Evolutionary conservation across 2,888 invertebrate species (phyloP).

Genomic region (Hartigia nigra): DNA sequence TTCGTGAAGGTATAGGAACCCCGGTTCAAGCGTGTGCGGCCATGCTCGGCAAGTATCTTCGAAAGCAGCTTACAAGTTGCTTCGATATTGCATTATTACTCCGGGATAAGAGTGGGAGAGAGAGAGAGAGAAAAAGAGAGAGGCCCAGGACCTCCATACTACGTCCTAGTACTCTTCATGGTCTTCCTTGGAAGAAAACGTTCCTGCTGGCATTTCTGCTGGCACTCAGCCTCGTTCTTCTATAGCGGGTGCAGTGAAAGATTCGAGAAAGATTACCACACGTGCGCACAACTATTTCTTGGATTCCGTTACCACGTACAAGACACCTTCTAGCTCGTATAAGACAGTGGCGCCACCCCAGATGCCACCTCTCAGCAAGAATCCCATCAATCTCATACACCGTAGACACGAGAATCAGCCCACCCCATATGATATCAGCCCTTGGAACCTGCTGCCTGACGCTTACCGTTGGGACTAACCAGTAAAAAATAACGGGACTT

Average conservation of each 20-base stretch:
- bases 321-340: neutral
- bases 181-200: neutral
- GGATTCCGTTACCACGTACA: neutral
- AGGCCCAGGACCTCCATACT: neutral
- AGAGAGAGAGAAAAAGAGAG: slow-evolving; percentile 1
- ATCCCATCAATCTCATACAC: neutral
- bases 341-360: slow-evolving; percentile 2
- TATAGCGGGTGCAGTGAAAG: slow-evolving; percentile 39
- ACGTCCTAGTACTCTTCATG: neutral
- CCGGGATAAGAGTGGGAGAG: slow-evolving; percentile 23
- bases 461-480: neutral
- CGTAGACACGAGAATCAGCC: neutral
- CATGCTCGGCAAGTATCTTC: slow-evolving; percentile 48
- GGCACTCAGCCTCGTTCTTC: slow-evolving; percentile 5
- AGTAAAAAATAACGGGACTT: neutral
- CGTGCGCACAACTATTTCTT: slow-evolving; percentile 37
- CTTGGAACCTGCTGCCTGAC: neutral
- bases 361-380: neutral
- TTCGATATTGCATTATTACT: slow-evolving; percentile 58
- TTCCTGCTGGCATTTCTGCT: slow-evolving; percentile 1
- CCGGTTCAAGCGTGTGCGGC: slow-evolving; percentile 14
- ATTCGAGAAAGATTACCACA: slow-evolving; percentile 57
- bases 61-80: slow-evolving; percentile 53
- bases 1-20: neutral
- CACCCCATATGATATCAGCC: neutral